Percentiles rank a stretch among this genome's conserved stretches.
Conservation (phyloP, 2,888 invertebrate genomes). For the Hanleya hanleyi region DNA sequence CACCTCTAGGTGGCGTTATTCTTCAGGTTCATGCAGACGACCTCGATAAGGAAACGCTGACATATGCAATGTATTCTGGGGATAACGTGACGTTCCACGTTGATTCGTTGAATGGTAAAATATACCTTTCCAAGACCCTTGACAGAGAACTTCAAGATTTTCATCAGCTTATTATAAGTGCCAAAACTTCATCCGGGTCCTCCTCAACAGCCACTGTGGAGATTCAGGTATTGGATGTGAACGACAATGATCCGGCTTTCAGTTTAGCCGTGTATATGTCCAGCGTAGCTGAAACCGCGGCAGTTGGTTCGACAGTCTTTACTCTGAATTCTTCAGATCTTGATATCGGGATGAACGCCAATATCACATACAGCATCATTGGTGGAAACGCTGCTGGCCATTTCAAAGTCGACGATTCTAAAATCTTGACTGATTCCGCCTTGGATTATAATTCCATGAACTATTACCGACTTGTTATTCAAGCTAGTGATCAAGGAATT, state of each 20-base stretch:
- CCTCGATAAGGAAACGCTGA: neutral
- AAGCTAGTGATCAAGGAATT: conserved; percentile 42
- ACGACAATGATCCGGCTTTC: conserved; percentile 51
- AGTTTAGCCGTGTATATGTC: conserved; percentile 32
- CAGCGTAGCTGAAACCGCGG: conserved; percentile 36
- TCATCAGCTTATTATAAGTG: neutral
- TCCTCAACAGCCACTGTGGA: conserved; percentile 33
- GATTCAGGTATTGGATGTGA: conserved; percentile 42
- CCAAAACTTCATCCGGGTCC: conserved; percentile 21
- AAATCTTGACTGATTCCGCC: conserved; percentile 19
- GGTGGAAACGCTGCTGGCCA: conserved; percentile 29
- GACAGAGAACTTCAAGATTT: neutral
- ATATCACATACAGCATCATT: conserved; percentile 32
- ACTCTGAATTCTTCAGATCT: conserved; percentile 38
- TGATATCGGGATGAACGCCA: conserved; percentile 41
- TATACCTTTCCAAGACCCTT: neutral
- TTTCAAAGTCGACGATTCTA: conserved; percentile 33
- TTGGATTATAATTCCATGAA: conserved; percentile 37
- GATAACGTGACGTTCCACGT: neutral
- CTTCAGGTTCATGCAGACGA: neutral
- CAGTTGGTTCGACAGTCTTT: conserved; percentile 18
- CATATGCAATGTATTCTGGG: neutral
- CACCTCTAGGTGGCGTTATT: neutral
- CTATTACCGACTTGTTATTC: conserved; percentile 33
- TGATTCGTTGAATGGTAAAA: neutral